phyloP scores from a whole-genome alignment of 2,113 vertebrate species.

The Aspiorhynchus laticeps region DNA sequence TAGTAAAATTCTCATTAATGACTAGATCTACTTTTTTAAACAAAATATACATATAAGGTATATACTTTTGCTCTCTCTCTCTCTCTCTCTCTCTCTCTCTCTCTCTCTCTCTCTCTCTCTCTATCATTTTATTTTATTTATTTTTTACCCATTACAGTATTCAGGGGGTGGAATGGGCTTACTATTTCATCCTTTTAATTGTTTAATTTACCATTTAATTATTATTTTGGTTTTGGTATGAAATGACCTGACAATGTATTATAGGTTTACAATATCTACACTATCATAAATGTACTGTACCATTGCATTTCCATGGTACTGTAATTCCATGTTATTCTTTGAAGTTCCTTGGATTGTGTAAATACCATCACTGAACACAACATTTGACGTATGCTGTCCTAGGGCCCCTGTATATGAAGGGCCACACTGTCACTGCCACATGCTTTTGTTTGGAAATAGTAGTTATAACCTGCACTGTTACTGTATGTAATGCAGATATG shows the following conservation, averaged over 20 bases:
- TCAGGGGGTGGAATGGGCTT: too few species aligned
- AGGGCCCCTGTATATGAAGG: background rate
- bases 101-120: too few species aligned
- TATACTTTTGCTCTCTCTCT: too few species aligned
- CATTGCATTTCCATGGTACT: background rate
- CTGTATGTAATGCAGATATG: background rate
- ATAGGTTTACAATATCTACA: background rate
- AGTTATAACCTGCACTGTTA: background rate
- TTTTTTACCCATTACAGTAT: too few species aligned
- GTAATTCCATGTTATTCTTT: background rate
- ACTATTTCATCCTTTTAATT: too few species aligned
- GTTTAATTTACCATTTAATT: too few species aligned
- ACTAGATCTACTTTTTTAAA: too few species aligned
- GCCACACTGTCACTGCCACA: background rate
- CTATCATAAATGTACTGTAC: background rate
- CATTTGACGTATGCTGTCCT: background rate
- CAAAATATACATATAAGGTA: too few species aligned
- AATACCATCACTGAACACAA: background rate
- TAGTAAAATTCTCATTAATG: background rate
- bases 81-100: too few species aligned
- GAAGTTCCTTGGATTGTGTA: background rate
- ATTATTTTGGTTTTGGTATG: background rate
- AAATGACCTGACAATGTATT: background rate
- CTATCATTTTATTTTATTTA: too few species aligned
- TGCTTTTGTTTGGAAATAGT: background rate